Percentiles rank a stretch among this genome's conserved stretches.
Evolutionary conservation across 2,888 invertebrate genomes (phyloP).

Genomic region (Lagria hirta): DNA sequence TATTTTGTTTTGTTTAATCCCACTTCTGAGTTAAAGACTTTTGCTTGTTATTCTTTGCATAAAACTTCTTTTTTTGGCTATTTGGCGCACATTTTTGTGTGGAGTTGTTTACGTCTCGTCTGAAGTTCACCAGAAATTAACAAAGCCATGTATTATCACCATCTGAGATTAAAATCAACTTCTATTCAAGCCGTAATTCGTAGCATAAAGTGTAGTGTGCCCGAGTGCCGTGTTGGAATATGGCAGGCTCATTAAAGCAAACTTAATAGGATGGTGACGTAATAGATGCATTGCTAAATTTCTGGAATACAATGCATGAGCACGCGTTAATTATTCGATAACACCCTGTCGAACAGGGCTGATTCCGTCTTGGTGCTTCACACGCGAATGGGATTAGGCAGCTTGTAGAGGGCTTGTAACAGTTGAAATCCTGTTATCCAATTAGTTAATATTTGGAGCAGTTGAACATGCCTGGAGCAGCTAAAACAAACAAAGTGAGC

Average conservation of each 20-base stretch:
- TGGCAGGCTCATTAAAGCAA: slow-evolving; percentile 42
- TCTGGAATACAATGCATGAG: slow-evolving; percentile 42
- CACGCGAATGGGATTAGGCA: slow-evolving; percentile 21
- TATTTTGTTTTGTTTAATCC: too few relatives aligned
- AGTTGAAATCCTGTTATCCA: slow-evolving; percentile 26
- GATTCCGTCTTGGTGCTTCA: slow-evolving; percentile 7
- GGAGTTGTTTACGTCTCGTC: too few relatives aligned
- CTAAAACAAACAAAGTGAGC: too few relatives aligned
- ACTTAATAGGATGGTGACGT: slow-evolving; percentile 38
- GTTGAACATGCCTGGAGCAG: too few relatives aligned
- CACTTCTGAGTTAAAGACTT: too few relatives aligned
- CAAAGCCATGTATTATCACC: slow-evolving; percentile 30
- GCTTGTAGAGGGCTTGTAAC: slow-evolving; percentile 18
- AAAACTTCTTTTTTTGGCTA: too few relatives aligned
- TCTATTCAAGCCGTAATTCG: slow-evolving; percentile 1
- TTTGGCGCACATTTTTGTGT: too few relatives aligned
- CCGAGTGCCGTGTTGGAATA: slow-evolving; percentile 37
- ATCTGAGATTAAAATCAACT: slow-evolving; percentile 28
- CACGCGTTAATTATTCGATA: slow-evolving; percentile 41
- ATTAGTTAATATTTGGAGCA: slow-evolving; percentile 23
- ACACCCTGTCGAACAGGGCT: slow-evolving; percentile 21
- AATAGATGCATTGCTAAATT: slow-evolving; percentile 43
- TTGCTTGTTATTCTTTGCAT: too few relatives aligned
- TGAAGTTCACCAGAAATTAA: too few relatives aligned
- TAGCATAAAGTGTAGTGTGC: slow-evolving; percentile 14